phyloP scores from a whole-genome alignment of 64 coral and sea anemone genomes.

The Montipora capricornis region DNA sequence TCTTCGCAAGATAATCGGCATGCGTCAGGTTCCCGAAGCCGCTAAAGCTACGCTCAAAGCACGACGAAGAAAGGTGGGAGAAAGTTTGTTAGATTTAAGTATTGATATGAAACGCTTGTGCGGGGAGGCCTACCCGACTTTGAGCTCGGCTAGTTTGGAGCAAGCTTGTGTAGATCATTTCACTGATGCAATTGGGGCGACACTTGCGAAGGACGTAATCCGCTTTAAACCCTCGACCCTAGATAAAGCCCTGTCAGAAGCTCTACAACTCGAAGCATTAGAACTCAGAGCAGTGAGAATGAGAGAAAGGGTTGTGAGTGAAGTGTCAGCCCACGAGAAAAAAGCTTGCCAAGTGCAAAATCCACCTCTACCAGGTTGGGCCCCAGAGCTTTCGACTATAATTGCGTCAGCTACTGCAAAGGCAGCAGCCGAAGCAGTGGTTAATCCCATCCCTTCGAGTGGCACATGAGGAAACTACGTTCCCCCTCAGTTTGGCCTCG shows the following conservation, averaged over 20 bases:
- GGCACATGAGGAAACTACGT: not conserved
- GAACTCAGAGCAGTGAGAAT: too few species aligned
- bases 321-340: slow-evolving; percentile 22
- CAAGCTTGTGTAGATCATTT: slow-evolving; percentile 62
- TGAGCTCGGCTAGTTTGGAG: not conserved
- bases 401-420: slow-evolving; percentile 46
- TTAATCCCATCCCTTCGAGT: not conserved
- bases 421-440: slow-evolving; percentile 57
- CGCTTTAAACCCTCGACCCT: not conserved
- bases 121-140: too few species aligned
- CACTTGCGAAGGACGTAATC: not conserved
- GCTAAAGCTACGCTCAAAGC: too few species aligned
- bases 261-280: slow-evolving; percentile 28
- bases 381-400: not conserved
- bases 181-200: slow-evolving; percentile 27
- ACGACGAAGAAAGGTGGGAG: too few species aligned
- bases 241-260: slow-evolving; percentile 54
- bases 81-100: too few species aligned
- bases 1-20: too few species aligned
- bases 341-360: not conserved
- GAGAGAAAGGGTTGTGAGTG: not conserved
- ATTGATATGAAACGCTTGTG: too few species aligned
- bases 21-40: too few species aligned
- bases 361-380: too few species aligned
- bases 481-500: not conserved